phyloP scores from a whole-genome alignment of 2,888 invertebrate genomes.

The Lasioglossum figueresi region DNA sequence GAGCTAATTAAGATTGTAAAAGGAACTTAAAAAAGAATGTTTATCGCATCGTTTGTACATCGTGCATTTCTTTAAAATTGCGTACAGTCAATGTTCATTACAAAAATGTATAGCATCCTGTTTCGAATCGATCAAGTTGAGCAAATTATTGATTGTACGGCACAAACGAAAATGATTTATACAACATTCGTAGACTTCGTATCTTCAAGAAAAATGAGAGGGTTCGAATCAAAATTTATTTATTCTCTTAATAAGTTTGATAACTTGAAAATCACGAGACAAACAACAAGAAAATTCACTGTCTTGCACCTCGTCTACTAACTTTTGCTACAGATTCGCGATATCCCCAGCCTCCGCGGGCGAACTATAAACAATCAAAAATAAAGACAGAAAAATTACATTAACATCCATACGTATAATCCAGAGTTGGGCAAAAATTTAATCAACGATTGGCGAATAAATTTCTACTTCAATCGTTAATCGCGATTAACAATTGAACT shows the following conservation, averaged over 20 bases:
- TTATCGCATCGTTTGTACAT: neutral
- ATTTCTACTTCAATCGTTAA: no score
- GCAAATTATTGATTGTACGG: no score
- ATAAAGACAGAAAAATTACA: neutral
- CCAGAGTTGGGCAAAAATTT: no score
- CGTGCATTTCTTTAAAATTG: neutral
- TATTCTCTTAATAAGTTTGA: neutral
- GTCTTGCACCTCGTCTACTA: neutral
- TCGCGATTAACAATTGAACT: no score
- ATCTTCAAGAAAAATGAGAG: no score
- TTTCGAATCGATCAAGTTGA: neutral
- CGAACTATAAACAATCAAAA: neutral
- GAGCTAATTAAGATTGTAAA: neutral
- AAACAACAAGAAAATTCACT: neutral
- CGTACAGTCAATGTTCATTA: neutral
- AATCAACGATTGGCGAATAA: no score
- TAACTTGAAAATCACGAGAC: neutral
- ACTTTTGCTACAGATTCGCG: neutral
- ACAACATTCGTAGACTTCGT: no score
- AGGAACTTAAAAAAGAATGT: neutral
- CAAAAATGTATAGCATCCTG: neutral
- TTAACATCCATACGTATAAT: neutral
- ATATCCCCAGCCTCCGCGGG: neutral
- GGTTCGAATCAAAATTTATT: neutral
- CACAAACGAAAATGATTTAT: no score